These are phyloP conservation scores for Dascyllus trimaculatus DNA, from an alignment of 2,113 vertebrate genomes.

Conservation along the genomic window DNA sequence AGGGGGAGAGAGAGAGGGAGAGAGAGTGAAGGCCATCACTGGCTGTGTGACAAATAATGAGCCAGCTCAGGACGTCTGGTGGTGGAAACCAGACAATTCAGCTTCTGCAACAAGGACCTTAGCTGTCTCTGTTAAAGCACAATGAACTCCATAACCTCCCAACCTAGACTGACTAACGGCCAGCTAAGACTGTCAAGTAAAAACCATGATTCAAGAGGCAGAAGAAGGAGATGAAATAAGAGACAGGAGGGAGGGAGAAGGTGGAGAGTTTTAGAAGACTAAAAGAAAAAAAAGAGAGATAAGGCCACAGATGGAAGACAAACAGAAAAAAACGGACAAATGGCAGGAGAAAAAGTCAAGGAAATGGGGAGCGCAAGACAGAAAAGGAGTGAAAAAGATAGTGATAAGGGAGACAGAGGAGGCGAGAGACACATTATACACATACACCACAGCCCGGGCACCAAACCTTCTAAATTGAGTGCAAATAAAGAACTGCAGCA, in stretches of 20 bases:
- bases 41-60: slow-evolving; percentile 60
- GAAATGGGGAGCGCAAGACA: slow-evolving; percentile 27
- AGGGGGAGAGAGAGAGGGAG: slow-evolving; percentile 9
- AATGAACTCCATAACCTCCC: slow-evolving; percentile 53
- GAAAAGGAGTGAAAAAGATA: slow-evolving; percentile 43
- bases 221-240: slow-evolving; percentile 43
- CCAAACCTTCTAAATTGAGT: slow-evolving; percentile 71
- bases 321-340: slow-evolving; percentile 34
- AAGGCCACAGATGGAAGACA: slow-evolving; percentile 31
- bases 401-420: slow-evolving; percentile 39
- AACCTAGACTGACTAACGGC: slow-evolving; percentile 46
- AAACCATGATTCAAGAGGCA: slow-evolving; percentile 50
- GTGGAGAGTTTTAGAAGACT: slow-evolving; percentile 41
- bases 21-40: slow-evolving; percentile 23
- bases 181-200: slow-evolving; percentile 45
- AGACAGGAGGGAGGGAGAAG: slow-evolving; percentile 31
- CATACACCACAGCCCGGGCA: slow-evolving; percentile 39
- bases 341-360: slow-evolving; percentile 16
- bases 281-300: slow-evolving; percentile 31
- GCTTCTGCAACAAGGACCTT: slow-evolving; percentile 20
- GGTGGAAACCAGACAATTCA: slow-evolving; percentile 44
- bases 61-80: slow-evolving; percentile 20
- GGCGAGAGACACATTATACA: slow-evolving; percentile 36
- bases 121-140: slow-evolving; percentile 44
- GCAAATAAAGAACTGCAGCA: slow-evolving; percentile 69